A percentile compares a stretch with the other conserved stretches of the same genome.
Conservation (phyloP, 2,797 vertebrate species). For the Hafferia zeledoni region DNA sequence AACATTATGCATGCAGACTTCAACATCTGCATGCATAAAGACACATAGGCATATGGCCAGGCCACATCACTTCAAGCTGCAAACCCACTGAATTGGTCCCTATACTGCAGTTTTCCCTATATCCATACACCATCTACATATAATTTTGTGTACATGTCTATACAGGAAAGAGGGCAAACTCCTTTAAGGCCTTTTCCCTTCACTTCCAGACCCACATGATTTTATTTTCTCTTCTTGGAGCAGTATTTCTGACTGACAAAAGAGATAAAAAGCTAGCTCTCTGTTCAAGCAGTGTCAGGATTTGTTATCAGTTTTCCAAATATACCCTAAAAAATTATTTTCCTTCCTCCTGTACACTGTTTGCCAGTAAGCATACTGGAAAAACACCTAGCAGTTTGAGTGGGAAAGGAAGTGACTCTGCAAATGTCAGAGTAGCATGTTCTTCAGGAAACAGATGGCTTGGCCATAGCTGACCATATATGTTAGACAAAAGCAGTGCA, state of each 20-base stretch:
- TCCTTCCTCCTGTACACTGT: neutral
- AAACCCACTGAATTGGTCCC: neutral
- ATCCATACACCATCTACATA: neutral
- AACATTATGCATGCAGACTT: neutral
- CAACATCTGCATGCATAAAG: neutral
- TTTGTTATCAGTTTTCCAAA: constrained; percentile 43
- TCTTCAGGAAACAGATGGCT: constrained; percentile 49
- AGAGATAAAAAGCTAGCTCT: neutral
- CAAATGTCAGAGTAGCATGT: neutral
- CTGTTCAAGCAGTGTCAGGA: neutral
- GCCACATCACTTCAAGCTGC: neutral
- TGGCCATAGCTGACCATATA: neutral
- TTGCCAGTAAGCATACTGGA: constrained; percentile 14
- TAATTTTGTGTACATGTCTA: neutral
- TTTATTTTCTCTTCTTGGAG: neutral
- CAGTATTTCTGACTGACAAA: neutral
- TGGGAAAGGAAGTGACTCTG: constrained; percentile 40
- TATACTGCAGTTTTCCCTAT: neutral
- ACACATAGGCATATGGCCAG: fast-evolving
- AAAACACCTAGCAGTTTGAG: constrained; percentile 2
- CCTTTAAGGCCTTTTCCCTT: neutral
- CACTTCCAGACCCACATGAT: neutral
- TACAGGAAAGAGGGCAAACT: neutral
- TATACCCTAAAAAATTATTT: constrained; percentile 12
- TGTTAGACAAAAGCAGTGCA: neutral